Conservation (phyloP, 1,140 invertebrate genomes). For the Proctacanthus coquilletti region DNA sequence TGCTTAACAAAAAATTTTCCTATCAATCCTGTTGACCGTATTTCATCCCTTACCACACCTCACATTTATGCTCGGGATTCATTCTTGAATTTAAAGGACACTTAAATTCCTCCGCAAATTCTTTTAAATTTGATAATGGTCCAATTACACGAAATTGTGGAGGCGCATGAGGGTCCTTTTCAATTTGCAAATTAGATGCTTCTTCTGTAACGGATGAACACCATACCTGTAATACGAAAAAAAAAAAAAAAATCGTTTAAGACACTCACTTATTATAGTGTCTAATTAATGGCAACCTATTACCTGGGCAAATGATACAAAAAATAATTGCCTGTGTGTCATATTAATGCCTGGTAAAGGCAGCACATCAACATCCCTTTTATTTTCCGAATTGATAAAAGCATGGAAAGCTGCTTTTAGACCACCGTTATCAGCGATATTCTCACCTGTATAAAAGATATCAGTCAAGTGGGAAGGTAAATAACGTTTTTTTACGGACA, state of each 20-base stretch:
- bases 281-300: constrained; percentile 9
- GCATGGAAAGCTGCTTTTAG: constrained; percentile 83
- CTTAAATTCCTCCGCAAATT: constrained; percentile 69
- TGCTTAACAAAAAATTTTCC: too few relatives aligned
- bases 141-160: constrained; percentile 67
- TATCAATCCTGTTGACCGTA: too few relatives aligned
- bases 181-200: constrained; percentile 53
- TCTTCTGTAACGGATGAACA: constrained; percentile 62
- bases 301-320: constrained; percentile 83
- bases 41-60: constrained; percentile 64
- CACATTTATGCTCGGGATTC: constrained; percentile 78
- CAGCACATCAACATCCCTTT: constrained; percentile 35
- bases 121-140: constrained; percentile 66
- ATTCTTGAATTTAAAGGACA: constrained; percentile 59
- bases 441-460: constrained; percentile 47
- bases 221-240: constrained; percentile 57
- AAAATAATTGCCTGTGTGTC: constrained; percentile 81
- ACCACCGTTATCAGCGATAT: constrained; percentile 89
- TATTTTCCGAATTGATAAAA: constrained; percentile 46
- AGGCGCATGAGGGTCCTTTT: constrained; percentile 66
- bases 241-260: constrained; percentile 23
- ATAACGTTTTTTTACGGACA: neutral
- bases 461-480: neutral
- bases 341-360: constrained; percentile 65
- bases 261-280: too few relatives aligned